Evolutionary conservation across 2,113 vertebrate species (phyloP).

Genomic region (Girardinichthys multiradiatus): DNA sequence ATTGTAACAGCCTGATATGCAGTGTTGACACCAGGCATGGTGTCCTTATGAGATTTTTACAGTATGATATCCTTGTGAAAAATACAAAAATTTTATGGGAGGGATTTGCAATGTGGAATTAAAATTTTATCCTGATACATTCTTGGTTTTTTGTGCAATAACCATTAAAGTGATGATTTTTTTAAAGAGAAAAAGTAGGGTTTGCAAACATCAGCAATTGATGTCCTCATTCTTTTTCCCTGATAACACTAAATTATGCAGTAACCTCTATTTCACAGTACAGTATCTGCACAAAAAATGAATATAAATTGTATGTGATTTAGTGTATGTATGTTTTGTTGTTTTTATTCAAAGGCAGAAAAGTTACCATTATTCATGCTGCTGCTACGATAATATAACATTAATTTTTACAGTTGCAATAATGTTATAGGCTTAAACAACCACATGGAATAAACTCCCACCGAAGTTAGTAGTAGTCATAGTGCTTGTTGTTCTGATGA

Average conservation of each 20-base stretch:
- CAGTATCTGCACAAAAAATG: neutral
- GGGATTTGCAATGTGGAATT: neutral
- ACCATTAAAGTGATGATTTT: neutral
- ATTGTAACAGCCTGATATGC: neutral
- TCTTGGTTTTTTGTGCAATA: neutral
- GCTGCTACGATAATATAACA: neutral
- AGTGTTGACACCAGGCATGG: slow-evolving; percentile 1
- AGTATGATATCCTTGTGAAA: neutral
- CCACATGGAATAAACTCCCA: neutral
- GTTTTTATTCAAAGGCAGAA: neutral
- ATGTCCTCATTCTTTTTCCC: neutral
- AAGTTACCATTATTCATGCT: too few species aligned
- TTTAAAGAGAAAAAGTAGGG: neutral
- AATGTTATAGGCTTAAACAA: neutral
- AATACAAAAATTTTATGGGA: neutral
- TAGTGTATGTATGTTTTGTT: neutral
- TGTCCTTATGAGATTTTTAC: neutral
- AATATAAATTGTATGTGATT: neutral
- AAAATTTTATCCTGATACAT: neutral
- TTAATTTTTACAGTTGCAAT: neutral
- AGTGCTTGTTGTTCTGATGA: neutral
- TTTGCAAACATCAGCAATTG: neutral
- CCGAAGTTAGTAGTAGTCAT: neutral
- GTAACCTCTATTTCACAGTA: neutral
- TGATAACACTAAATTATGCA: neutral